Evolutionary conservation across 2,888 invertebrate genomes (phyloP).

Genomic region (Rapana venosa): DNA sequence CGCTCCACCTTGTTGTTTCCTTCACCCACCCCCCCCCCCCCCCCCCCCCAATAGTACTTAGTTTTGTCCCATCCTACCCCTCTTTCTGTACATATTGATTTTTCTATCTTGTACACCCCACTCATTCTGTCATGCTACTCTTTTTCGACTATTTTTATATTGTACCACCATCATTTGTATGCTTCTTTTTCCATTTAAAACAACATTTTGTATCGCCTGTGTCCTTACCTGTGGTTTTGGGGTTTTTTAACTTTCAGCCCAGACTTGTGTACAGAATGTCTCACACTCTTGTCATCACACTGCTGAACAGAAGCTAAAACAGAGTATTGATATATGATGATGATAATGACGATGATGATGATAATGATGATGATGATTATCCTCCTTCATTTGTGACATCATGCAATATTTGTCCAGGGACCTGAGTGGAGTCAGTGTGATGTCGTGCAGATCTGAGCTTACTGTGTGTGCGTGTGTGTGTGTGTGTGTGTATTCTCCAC

Average conservation of each 20-base stretch:
- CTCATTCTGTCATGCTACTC: too few species aligned
- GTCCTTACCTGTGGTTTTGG: background rate
- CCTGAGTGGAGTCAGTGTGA: background rate
- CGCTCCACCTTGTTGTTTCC: background rate
- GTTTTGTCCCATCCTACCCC: background rate
- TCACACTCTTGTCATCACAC: conserved; percentile 14
- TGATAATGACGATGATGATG: too few species aligned
- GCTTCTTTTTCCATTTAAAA: too few species aligned
- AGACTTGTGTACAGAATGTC: background rate
- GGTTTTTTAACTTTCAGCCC: too few species aligned
- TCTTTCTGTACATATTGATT: background rate
- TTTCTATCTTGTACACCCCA: too few species aligned
- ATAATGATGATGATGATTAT: too few species aligned
- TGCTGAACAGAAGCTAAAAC: conserved; percentile 35
- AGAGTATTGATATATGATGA: conserved; percentile 23
- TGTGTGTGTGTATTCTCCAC: background rate
- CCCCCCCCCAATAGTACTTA: background rate
- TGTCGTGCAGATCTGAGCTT: background rate
- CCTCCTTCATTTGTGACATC: background rate
- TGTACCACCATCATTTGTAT: too few species aligned
- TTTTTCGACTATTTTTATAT: too few species aligned
- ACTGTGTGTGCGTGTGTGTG: background rate
- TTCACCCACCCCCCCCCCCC: background rate
- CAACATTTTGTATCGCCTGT: too few species aligned
- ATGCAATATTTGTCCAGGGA: conserved; percentile 25